phyloP scores from a whole-genome alignment of 2,113 vertebrate species.

The Siniperca knerii region DNA sequence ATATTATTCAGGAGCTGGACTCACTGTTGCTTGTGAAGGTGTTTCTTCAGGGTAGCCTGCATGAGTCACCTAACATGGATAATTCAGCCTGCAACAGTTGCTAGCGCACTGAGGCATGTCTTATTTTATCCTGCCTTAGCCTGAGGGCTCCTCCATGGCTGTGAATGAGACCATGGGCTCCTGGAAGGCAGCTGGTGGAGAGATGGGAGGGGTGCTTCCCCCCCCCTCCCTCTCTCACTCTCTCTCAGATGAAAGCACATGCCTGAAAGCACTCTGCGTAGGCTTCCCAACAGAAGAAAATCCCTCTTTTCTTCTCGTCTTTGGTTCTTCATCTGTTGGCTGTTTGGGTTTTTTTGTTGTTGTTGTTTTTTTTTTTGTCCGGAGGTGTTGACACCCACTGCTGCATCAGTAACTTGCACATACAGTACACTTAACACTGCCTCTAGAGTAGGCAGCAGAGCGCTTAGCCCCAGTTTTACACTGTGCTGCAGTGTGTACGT shows the following conservation, averaged over 20 bases:
- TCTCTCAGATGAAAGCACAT: conserved; percentile 11
- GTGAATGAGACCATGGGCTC: conserved; percentile 55
- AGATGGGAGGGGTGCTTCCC: neutral
- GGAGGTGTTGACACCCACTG: conserved; percentile 33
- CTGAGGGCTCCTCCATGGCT: conserved; percentile 40
- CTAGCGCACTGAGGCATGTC: conserved; percentile 41
- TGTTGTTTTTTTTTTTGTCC: conserved; percentile 2
- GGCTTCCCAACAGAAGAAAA: conserved; percentile 29
- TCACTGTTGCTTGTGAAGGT: conserved; percentile 27
- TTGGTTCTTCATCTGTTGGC: conserved; percentile 2
- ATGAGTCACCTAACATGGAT: conserved; percentile 68
- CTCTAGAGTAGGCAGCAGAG: conserved; percentile 22
- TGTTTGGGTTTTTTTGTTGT: too few relatives aligned
- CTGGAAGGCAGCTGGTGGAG: conserved; percentile 22
- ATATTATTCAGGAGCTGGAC: neutral
- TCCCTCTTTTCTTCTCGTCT: neutral
- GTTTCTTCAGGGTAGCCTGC: conserved; percentile 43
- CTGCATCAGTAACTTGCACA: conserved; percentile 16
- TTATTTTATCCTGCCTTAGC: conserved; percentile 64
- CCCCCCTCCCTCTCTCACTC: neutral
- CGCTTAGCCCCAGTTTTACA: conserved; percentile 8
- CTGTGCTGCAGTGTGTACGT: neutral
- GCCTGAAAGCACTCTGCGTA: neutral
- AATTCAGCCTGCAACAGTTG: conserved; percentile 69
- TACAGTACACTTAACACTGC: neutral